A percentile compares a stretch with the other conserved stretches of the same genome.
phyloP scores from a whole-genome alignment of 2,888 invertebrate genomes.

The Syritta pipiens region DNA sequence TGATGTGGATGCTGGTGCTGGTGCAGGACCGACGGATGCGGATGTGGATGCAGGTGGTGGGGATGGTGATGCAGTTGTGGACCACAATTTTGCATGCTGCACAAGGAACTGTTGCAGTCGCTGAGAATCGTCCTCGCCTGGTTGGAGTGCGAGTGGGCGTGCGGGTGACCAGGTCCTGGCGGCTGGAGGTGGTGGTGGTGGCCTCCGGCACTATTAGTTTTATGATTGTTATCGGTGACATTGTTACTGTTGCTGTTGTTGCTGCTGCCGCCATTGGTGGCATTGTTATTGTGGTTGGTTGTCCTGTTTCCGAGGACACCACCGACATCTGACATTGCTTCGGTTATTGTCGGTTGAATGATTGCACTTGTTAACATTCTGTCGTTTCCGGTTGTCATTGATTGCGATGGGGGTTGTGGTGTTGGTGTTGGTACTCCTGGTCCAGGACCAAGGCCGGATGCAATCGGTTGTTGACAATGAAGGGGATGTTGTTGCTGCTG shows the following conservation, averaged over 20 bases:
- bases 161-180: constrained; percentile 41
- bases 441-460: constrained; percentile 71
- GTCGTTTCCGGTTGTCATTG: constrained; percentile 78
- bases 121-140: constrained; percentile 63
- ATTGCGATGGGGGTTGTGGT: constrained; percentile 72
- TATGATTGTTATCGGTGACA: constrained; percentile 69
- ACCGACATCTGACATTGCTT: constrained; percentile 70
- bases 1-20: constrained; percentile 47
- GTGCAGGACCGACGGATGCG: constrained; percentile 52
- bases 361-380: constrained; percentile 79
- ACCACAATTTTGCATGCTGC: constrained; percentile 67
- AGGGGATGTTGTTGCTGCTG: constrained; percentile 72
- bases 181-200: constrained; percentile 51
- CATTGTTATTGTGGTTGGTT: constrained; percentile 70
- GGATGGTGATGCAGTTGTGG: constrained; percentile 71
- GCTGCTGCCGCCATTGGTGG: constrained; percentile 72
- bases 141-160: constrained; percentile 20
- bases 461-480: constrained; percentile 71
- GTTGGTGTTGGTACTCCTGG: constrained; percentile 47
- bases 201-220: constrained; percentile 68
- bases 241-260: constrained; percentile 70
- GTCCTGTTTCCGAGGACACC: constrained; percentile 71
- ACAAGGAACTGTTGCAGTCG: constrained; percentile 66
- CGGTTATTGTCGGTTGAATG: constrained; percentile 71
- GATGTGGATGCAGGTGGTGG: constrained; percentile 49